Evolutionary conservation across 2,113 vertebrate species (phyloP), one percentile per base, ranked within the genome.

Genomic region (Oncorhynchus nerka): DNA sequence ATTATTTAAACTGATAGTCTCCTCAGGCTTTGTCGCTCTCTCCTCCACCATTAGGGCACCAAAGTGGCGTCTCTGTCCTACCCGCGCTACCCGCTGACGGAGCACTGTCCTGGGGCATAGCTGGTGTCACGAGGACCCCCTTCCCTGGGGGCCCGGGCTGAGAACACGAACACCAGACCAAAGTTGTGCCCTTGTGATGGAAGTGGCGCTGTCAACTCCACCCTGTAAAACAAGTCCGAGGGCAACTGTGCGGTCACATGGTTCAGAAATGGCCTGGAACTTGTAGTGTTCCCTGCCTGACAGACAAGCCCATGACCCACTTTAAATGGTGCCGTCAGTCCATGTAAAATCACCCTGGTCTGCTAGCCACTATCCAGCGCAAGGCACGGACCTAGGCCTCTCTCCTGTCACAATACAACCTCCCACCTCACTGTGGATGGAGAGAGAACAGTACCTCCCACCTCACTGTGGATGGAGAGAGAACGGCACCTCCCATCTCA

Each of bases 81-180:
- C 68, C 76, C 28, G 70, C 48, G 80, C 24, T 4, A 1, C 66
- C 78, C 24, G 65, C 34, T 80, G 76, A 80, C 20, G 34, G 72
- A 80, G 76, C 67, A 30, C 71, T 67, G 48, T 84, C 80, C 76
- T 3, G 19, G 69, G 77, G 81, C 74, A 75, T 74, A 83, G 75
- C 66, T 68, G 55, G 71, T 69, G 72, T 84, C 88, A 79, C 32
- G 69, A 62, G 59, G 39, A 30, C n/a, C 71, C 69, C 39, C 34
- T 70, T 8, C 59, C 71, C 4, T 20, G 55, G 71, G 57, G 81
- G 75, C 76, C 32, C 59, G 68, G 55, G 68, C 26, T 55, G 59
- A 22, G 74, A 80, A 80, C 76, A 75, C 74, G 75, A 80, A 16
- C 51, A 16, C 51, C 51, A 55, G 4, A 55, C 13, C 15, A 55